Percentiles rank a stretch among this genome's conserved stretches.
These are phyloP conservation scores for Tenrec ecaudatus DNA, from an alignment of 2,113 vertebrate species.

Conservation along the genomic window DNA sequence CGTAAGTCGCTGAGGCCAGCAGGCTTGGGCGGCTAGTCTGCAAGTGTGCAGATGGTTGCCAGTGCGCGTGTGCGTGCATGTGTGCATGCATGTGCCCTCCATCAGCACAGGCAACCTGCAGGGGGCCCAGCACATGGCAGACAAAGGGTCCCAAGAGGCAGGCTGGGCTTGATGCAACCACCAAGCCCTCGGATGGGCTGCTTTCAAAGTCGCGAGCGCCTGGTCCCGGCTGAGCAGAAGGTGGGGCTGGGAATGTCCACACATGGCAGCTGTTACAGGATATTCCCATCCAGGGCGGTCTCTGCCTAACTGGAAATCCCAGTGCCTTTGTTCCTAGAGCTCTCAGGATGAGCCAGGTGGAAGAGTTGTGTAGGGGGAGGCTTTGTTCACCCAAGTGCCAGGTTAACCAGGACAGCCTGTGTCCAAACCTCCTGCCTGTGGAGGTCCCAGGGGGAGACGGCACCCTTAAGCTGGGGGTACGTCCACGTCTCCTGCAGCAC, in stretches of 20 bases:
- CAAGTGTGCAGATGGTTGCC: neutral
- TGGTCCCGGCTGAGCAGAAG: neutral
- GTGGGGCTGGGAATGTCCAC: neutral
- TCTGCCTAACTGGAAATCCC: neutral
- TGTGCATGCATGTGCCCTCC: neutral
- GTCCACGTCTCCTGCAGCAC: neutral
- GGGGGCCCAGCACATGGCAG: neutral
- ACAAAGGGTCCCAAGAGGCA: neutral
- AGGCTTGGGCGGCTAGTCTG: neutral
- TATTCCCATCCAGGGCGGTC: neutral
- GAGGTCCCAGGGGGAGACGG: neutral
- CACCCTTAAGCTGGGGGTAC: neutral
- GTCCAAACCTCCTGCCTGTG: neutral
- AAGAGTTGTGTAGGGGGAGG: neutral
- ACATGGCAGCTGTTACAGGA: neutral
- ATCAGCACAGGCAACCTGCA: no score
- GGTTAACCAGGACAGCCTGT: neutral
- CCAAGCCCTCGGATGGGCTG: neutral
- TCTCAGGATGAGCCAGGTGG: neutral
- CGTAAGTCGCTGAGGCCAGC: neutral
- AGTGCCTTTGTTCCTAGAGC: neutral
- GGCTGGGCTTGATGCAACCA: neutral
- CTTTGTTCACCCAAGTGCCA: neutral
- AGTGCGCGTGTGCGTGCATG: no score
- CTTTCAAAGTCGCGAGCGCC: neutral